phyloP scores from a whole-genome alignment of 2,113 vertebrate species.

The Meriones unguiculatus region DNA sequence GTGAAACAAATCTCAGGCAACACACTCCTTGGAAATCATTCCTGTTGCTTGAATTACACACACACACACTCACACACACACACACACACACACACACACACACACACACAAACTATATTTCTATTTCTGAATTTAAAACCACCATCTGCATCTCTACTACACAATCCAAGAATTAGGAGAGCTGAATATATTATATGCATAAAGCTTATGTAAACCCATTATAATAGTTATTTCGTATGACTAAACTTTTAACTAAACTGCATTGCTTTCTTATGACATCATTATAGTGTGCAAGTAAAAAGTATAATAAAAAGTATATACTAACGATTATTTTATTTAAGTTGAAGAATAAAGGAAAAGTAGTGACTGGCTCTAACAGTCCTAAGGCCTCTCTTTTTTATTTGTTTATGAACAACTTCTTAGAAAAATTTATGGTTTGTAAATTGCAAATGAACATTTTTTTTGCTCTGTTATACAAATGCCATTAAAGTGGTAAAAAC shows the following conservation, averaged over 20 bases:
- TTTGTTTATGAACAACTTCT: conserved; percentile 1
- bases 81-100: conserved; percentile 52
- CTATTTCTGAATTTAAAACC: conserved; percentile 60
- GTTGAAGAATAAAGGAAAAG: neutral
- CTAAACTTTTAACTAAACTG: conserved; percentile 32
- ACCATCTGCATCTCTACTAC: conserved; percentile 46
- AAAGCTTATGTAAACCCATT: conserved; percentile 58
- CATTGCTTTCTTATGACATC: conserved; percentile 31
- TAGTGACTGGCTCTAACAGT: neutral
- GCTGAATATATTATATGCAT: conserved; percentile 36
- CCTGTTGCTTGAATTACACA: conserved; percentile 57
- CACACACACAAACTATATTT: conserved; percentile 58
- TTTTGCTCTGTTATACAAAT: neutral
- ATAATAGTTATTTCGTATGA: conserved; percentile 23
- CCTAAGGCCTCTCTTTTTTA: neutral
- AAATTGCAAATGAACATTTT: neutral
- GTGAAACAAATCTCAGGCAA: conserved; percentile 49
- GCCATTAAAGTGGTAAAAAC: neutral
- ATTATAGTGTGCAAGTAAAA: neutral
- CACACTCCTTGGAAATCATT: conserved; percentile 41
- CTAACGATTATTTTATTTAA: conserved; percentile 16
- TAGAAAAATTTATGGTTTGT: neutral
- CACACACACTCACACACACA: conserved; percentile 64
- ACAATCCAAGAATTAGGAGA: conserved; percentile 58
- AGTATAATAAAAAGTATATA: neutral